Evolutionary conservation across 2,113 vertebrate genomes (phyloP).

Genomic region (Rhinolophus ferrumequinum): DNA sequence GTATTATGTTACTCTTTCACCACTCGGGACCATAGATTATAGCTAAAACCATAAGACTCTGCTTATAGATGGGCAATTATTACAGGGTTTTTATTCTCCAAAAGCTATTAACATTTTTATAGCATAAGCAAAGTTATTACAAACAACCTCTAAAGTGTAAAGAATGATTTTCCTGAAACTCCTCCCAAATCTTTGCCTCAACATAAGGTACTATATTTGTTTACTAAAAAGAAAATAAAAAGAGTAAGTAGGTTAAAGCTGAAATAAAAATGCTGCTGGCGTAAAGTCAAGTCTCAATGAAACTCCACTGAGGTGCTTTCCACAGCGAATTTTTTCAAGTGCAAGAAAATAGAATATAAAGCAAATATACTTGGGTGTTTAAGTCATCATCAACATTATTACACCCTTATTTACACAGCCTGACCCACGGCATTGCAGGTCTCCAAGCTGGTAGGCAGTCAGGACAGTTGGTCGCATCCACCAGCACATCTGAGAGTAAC

Average conservation of each 20-base stretch:
- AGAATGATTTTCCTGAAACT: conserved; percentile 67
- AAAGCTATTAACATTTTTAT: conserved; percentile 74
- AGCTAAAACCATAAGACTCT: conserved; percentile 61
- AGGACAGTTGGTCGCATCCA: not conserved
- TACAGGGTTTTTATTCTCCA: conserved; percentile 62
- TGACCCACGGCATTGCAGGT: conserved; percentile 47
- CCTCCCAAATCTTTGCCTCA: conserved; percentile 58
- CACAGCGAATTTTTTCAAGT: conserved; percentile 66
- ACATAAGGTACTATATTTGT: conserved; percentile 69
- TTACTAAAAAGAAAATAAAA: conserved; percentile 45
- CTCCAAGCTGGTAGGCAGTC: not conserved
- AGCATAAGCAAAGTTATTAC: conserved; percentile 70
- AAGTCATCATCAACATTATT: conserved; percentile 75
- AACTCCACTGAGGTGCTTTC: conserved; percentile 49
- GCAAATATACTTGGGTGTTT: conserved; percentile 72
- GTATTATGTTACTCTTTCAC: conserved; percentile 76
- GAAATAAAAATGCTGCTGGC: conserved; percentile 73
- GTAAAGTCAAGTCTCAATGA: conserved; percentile 62
- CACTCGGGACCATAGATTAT: conserved; percentile 65
- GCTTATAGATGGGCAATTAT: conserved; percentile 68
- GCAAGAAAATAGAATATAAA: conserved; percentile 39
- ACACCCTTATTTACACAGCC: conserved; percentile 74
- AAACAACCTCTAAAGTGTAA: conserved; percentile 72
- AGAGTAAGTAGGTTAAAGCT: conserved; percentile 55
- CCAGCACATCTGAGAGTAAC: not conserved